Evolutionary conservation across 2,888 invertebrate genomes (phyloP).

Genomic region (Agriopis leucophaearia): DNA sequence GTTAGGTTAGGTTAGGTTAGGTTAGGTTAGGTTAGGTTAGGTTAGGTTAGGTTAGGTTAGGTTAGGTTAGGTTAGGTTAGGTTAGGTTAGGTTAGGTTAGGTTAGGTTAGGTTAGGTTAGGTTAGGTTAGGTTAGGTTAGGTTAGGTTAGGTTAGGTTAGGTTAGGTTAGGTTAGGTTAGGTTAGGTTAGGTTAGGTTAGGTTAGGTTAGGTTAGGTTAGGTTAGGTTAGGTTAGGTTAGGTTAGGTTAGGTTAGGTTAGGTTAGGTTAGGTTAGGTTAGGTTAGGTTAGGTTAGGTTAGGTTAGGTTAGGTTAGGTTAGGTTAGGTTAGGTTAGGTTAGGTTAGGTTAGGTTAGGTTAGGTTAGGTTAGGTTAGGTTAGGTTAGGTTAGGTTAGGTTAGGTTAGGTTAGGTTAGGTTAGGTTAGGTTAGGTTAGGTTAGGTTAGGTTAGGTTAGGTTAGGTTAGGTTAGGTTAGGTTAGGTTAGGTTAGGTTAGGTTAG

Average conservation of each 20-base stretch:
- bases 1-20: slow-evolving; percentile 1
- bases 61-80: slow-evolving; percentile 1
- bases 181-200: slow-evolving; percentile 41
- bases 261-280: slow-evolving; percentile 41
- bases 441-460: too few relatives aligned
- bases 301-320: slow-evolving; percentile 43
- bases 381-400: too few relatives aligned
- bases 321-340: too few relatives aligned
- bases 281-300: slow-evolving; percentile 46
- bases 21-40: slow-evolving; percentile 1
- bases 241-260: slow-evolving; percentile 45
- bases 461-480: too few relatives aligned
- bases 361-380: too few relatives aligned
- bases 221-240: slow-evolving; percentile 4
- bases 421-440: too few relatives aligned
- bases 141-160: slow-evolving; percentile 5
- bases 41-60: slow-evolving; percentile 1
- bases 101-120: slow-evolving; percentile 20
- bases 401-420: too few relatives aligned
- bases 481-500: too few relatives aligned
- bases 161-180: slow-evolving; percentile 25
- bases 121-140: slow-evolving; percentile 6
- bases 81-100: slow-evolving; percentile 10
- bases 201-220: slow-evolving; percentile 26
- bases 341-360: too few relatives aligned